These are phyloP conservation scores for Sceliomorpha sp. DNA, from an alignment of 2,888 invertebrate species.

Conservation along the genomic window DNA sequence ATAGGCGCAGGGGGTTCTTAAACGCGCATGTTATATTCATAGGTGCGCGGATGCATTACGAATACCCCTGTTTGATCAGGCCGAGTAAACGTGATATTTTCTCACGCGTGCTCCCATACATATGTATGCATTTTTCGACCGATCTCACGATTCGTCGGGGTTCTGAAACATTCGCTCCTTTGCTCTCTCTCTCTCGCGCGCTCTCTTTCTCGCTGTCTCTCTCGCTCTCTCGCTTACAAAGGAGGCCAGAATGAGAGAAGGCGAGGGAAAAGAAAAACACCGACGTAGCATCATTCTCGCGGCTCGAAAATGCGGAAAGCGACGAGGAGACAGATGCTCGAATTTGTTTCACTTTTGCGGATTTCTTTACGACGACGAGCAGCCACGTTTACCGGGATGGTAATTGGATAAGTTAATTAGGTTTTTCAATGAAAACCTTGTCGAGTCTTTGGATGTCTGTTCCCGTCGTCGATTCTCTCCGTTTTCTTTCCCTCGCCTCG, in stretches of 20 bases:
- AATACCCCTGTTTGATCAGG: conserved; percentile 65
- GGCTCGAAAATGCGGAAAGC: no score
- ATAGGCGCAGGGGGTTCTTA: conserved; percentile 47
- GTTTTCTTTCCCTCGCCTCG: conserved; percentile 9
- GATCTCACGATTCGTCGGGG: conserved; percentile 23
- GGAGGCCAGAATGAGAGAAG: no score
- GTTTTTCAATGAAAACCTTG: conserved; percentile 70
- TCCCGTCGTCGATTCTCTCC: conserved; percentile 16
- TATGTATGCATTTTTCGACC: conserved; percentile 43
- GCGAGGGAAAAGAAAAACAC: no score
- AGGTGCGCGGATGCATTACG: conserved; percentile 42
- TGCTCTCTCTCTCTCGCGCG: conserved; percentile 11
- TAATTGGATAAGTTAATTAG: conserved; percentile 69
- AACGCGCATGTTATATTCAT: conserved; percentile 53
- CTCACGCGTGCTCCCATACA: conserved; percentile 61
- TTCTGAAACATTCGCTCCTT: conserved; percentile 28
- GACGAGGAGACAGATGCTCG: no score
- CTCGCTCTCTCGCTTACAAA: no score
- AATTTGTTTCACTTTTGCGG: conserved; percentile 1
- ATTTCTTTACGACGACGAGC: background rate
- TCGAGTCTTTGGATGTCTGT: conserved; percentile 61
- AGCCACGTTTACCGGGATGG: conserved; percentile 1
- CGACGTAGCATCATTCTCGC: no score
- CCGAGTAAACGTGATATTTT: conserved; percentile 69
- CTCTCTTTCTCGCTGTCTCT: no score